These are phyloP conservation scores for Melitaea athalia DNA, from an alignment of 2,888 invertebrate genomes.

Conservation along the genomic window DNA sequence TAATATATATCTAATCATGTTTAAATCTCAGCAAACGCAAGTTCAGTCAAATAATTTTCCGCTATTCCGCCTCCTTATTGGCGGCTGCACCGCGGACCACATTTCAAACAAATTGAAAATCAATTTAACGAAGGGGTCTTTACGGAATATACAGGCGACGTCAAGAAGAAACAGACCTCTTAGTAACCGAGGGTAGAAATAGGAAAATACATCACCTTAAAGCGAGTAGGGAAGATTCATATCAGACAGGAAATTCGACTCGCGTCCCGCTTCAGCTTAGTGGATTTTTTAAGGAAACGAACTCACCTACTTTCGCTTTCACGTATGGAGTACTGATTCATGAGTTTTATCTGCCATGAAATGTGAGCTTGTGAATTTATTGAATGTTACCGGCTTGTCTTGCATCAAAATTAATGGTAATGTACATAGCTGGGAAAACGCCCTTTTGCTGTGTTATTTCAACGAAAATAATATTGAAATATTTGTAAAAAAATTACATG, in stretches of 20 bases:
- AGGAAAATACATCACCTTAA: conserved; percentile 82
- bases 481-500: too few species aligned
- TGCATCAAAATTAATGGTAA: conserved; percentile 61
- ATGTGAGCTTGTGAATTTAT: conserved; percentile 70
- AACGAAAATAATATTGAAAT: background rate
- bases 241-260: conserved; percentile 80
- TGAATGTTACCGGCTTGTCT: conserved; percentile 71
- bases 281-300: conserved; percentile 73
- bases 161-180: conserved; percentile 54
- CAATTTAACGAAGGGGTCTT: conserved; percentile 74
- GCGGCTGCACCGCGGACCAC: conserved; percentile 72
- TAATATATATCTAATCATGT: conserved; percentile 56
- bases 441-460: conserved; percentile 1
- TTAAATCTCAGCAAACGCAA: conserved; percentile 66
- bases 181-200: conserved; percentile 69
- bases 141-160: conserved; percentile 58
- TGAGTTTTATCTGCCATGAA: conserved; percentile 80
- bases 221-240: conserved; percentile 81
- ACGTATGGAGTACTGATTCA: conserved; percentile 79
- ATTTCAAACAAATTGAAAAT: conserved; percentile 82
- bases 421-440: conserved; percentile 34
- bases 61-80: conserved; percentile 73
- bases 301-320: conserved; percentile 69
- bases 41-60: conserved; percentile 74
- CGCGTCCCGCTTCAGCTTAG: conserved; percentile 66